A percentile compares a stretch with the other conserved stretches of the same genome.
Evolutionary conservation across 2,113 vertebrate genomes (phyloP).

Genomic region (Carollia perspicillata): DNA sequence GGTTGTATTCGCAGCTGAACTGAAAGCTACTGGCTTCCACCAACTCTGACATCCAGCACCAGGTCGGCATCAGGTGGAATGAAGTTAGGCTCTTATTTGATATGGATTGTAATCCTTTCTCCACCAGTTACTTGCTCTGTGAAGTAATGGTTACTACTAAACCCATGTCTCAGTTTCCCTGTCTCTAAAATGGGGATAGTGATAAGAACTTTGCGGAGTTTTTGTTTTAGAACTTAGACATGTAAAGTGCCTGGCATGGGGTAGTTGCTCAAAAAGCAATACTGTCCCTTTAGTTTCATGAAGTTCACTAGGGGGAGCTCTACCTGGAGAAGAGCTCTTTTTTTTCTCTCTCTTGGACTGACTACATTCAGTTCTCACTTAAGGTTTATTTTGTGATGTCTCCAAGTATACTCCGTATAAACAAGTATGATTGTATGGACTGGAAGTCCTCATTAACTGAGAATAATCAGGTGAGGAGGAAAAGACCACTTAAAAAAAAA

Average conservation of each 20-base stretch:
- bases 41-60: not conserved
- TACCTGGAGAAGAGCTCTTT: not conserved
- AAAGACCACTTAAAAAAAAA: not conserved
- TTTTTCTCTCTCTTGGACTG: not conserved
- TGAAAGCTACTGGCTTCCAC: not conserved
- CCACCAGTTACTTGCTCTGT: not conserved
- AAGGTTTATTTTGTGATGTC: conserved; percentile 30
- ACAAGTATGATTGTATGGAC: not conserved
- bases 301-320: not conserved
- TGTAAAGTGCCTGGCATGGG: not conserved
- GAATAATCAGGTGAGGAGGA: not conserved
- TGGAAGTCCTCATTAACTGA: not conserved
- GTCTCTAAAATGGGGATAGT: not conserved
- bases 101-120: not conserved
- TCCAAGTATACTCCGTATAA: not conserved
- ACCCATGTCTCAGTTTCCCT: not conserved
- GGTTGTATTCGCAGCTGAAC: not conserved
- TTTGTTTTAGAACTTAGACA: not conserved
- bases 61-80: not conserved
- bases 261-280: not conserved
- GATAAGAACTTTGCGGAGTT: not conserved
- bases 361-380: not conserved
- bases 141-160: not conserved
- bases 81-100: not conserved
- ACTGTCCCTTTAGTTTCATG: not conserved